Conservation (phyloP, 2,888 invertebrate species). For the Darwinula stevensoni region DNA sequence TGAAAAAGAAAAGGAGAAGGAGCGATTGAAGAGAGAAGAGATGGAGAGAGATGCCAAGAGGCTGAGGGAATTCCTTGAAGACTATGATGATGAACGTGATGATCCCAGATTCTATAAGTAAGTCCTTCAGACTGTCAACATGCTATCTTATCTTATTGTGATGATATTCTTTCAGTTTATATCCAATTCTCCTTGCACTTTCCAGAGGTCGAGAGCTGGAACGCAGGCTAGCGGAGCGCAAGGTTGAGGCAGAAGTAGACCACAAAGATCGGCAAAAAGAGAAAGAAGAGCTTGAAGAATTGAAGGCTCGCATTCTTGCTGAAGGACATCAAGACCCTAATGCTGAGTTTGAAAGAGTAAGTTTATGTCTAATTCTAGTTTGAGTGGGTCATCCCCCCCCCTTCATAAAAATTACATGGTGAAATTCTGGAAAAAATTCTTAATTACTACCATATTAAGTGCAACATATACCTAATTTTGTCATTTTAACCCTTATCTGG, state of each 20-base stretch:
- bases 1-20: slow-evolving; percentile 57
- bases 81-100: slow-evolving; percentile 93
- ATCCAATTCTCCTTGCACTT: slow-evolving; percentile 1
- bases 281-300: slow-evolving; percentile 54
- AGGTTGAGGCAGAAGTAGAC: slow-evolving; percentile 75
- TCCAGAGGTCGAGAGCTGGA: slow-evolving; percentile 37
- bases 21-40: slow-evolving; percentile 53
- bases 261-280: slow-evolving; percentile 66
- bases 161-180: neutral
- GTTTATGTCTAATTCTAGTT: too few relatives aligned
- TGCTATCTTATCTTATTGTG: neutral
- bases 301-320: slow-evolving; percentile 33
- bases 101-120: slow-evolving; percentile 87
- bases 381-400: too few relatives aligned
- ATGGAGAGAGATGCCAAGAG: slow-evolving; percentile 69
- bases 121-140: slow-evolving; percentile 8
- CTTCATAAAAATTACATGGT: too few relatives aligned
- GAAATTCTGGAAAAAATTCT: too few relatives aligned
- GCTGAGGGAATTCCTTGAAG: slow-evolving; percentile 88
- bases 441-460: too few relatives aligned
- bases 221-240: slow-evolving; percentile 62
- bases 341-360: slow-evolving; percentile 15
- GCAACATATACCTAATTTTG: too few relatives aligned
- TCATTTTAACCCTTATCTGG: too few relatives aligned
- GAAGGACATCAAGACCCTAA: slow-evolving; percentile 22